Evolutionary conservation across 1,140 invertebrate species (phyloP).

Genomic region (Procambarus clarkii): DNA sequence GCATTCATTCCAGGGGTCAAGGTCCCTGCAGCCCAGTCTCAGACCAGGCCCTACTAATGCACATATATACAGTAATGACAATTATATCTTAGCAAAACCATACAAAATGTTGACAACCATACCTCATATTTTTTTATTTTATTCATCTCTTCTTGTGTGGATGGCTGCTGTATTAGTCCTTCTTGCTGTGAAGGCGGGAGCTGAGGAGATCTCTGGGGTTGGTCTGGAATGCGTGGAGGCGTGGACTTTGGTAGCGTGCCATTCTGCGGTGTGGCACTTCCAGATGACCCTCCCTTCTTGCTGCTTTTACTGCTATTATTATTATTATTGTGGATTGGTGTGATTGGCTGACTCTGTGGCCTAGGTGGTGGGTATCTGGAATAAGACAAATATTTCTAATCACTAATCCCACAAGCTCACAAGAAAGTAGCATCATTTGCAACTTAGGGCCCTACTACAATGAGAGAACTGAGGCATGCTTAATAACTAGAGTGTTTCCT

Average conservation of each 20-base stretch:
- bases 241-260: slow-evolving; percentile 80
- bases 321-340: slow-evolving; percentile 67
- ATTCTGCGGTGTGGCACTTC: slow-evolving; percentile 71
- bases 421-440: too few relatives aligned
- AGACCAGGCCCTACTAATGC: too few relatives aligned
- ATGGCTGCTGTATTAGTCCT: slow-evolving; percentile 77
- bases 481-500: too few relatives aligned
- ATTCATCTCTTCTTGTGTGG: slow-evolving; percentile 77
- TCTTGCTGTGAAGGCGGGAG: slow-evolving; percentile 75
- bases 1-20: too few relatives aligned
- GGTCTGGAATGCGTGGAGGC: slow-evolving; percentile 82
- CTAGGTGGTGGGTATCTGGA: slow-evolving; percentile 76
- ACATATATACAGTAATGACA: too few relatives aligned
- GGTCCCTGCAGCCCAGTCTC: too few relatives aligned
- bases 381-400: neutral
- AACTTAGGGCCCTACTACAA: too few relatives aligned
- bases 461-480: too few relatives aligned
- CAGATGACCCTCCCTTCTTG: slow-evolving; percentile 70
- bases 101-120: neutral
- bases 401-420: too few relatives aligned
- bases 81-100: too few relatives aligned
- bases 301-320: slow-evolving; percentile 71
- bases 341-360: slow-evolving; percentile 72
- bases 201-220: slow-evolving; percentile 77
- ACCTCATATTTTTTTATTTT: slow-evolving; percentile 76